Conservation (phyloP, 2,113 vertebrate genomes). For the Diadophis punctatus region DNA sequence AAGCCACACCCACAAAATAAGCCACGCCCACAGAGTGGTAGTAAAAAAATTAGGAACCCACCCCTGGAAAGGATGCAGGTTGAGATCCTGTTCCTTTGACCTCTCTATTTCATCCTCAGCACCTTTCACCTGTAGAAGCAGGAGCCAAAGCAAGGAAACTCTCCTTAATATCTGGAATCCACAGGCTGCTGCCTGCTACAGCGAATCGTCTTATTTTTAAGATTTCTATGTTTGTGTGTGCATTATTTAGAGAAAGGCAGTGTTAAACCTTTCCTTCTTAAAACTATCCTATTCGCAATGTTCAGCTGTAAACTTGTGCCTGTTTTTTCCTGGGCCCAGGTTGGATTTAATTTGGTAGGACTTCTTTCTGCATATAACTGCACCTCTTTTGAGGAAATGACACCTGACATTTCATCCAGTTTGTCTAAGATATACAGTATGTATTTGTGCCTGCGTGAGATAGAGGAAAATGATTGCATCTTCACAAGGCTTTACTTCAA, state of each 20-base stretch:
- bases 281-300: background rate
- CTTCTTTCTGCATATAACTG: background rate
- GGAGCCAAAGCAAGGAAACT: background rate
- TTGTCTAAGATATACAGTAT: background rate
- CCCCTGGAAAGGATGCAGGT: background rate
- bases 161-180: background rate
- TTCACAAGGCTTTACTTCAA: background rate
- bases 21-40: too few relatives aligned
- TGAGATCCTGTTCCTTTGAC: background rate
- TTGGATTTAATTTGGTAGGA: background rate
- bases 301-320: background rate
- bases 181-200: background rate
- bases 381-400: background rate
- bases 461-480: background rate
- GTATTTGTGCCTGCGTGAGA: background rate
- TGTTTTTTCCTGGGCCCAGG: background rate
- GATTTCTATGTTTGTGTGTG: background rate
- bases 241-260: background rate
- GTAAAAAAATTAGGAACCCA: too few relatives aligned
- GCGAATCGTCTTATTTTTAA: background rate
- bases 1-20: too few relatives aligned
- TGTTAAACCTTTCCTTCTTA: background rate
- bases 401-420: background rate
- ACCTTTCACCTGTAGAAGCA: background rate
- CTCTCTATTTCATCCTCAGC: background rate